Evolutionary conservation across 1,140 invertebrate species (phyloP).

Genomic region (Bombus pascuorum): DNA sequence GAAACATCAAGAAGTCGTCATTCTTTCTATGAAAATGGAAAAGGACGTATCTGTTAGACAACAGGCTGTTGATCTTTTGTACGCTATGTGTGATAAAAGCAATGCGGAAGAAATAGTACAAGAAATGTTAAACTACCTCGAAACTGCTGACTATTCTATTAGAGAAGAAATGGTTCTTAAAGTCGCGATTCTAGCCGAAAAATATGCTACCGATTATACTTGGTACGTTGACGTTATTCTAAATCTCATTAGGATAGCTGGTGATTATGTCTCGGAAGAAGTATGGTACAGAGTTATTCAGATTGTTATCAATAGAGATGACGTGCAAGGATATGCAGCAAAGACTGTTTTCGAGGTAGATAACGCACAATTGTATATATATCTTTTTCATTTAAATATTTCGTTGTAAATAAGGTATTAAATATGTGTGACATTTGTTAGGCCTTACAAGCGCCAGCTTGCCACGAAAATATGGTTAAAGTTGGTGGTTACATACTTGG

Average conservation of each 20-base stretch:
- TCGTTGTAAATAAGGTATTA: neutral
- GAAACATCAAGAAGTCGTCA: constrained; percentile 99
- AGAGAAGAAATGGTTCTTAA: constrained; percentile 99
- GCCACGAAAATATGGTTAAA: constrained; percentile 99
- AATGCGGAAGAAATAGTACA: constrained; percentile 99
- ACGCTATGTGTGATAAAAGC: constrained; percentile 99
- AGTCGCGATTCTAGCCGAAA: constrained; percentile 99
- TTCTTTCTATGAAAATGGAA: constrained; percentile 99
- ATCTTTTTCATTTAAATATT: neutral
- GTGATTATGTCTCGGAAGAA: constrained; percentile 98
- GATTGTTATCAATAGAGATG: constrained; percentile 99
- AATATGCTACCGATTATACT: constrained; percentile 99
- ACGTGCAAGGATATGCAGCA: constrained; percentile 99
- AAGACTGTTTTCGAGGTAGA: constrained; percentile 98
- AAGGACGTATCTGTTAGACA: constrained; percentile 99
- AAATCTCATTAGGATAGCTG: constrained; percentile 99
- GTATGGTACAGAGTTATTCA: constrained; percentile 99
- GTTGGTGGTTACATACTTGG: constrained; percentile 99
- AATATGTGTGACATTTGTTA: constrained; percentile 68
- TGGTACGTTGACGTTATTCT: constrained; percentile 99
- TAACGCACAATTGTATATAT: neutral
- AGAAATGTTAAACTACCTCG: constrained; percentile 99
- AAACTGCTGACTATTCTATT: constrained; percentile 99
- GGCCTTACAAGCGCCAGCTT: constrained; percentile 98
- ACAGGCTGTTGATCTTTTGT: constrained; percentile 98